Base-by-base conservation (phyloP, 2,888 invertebrate species). In the Aphodius sticticus region DNA sequence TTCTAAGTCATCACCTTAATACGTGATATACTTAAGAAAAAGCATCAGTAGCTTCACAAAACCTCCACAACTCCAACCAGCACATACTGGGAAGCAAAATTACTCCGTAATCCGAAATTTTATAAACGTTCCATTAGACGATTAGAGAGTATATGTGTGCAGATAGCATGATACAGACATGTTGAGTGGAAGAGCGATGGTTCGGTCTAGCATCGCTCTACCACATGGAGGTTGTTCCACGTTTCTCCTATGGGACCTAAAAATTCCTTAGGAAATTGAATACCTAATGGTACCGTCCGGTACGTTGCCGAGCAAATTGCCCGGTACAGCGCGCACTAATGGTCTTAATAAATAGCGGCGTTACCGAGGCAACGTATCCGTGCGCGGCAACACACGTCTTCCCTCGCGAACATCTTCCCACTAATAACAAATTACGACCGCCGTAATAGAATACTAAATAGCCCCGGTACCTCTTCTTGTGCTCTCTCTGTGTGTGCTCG, bases 391-490 rank as follows among this genome's bases (percentile, higher is more conserved):
- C 35, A 74, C 74, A 74, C 74, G 74, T 74, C 35, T 26, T 71
- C 74, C 37, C 35, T 37, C 36, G 74, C 74, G 74, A 35, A 74
- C 74, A 74, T 74, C 74, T 74, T 74, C 74, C 74, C 74, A 74
- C 74, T 74, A 74, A 74, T 74, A 74, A 74, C 74, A 74, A 74
- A 74, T 74, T 74, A 74, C 74, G 74, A 37, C 36, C 36, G 36
- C 74, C 26, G 74, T 74, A 74, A 74, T 74, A 74, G 74, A 74
- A 74, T 74, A 74, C 74, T 74, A 74, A 74, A 74, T 35, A 74
- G 74, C 37, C 74, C 26, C 74, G 74, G 53, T 53, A 12, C 53
- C 53, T 53, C 53, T 3, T 2, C 53, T 53, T 3, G 9, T 38
- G 7, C 53, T 1, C 53, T 53, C 53, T 53, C 53, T 53, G 53